Evolutionary conservation across 2,888 invertebrate species (phyloP).

Genomic region (Cylloceria caligata): DNA sequence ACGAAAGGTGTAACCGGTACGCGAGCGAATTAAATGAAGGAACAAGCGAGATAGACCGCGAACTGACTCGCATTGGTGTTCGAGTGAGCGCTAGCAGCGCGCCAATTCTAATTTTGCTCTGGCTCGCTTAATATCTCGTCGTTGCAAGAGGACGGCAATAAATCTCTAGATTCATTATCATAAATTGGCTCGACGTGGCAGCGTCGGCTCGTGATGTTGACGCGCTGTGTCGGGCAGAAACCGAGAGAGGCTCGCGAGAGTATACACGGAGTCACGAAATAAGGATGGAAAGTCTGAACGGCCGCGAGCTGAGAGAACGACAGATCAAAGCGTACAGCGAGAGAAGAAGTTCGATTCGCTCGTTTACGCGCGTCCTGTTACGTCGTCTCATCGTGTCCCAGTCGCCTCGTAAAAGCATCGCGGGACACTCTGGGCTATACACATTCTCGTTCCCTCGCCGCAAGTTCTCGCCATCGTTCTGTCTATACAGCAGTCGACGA

Average conservation of each 20-base stretch:
- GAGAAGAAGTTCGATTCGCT: conserved; percentile 76
- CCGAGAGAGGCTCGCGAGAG: conserved; percentile 17
- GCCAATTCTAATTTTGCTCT: conserved; percentile 81
- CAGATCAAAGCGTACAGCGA: conserved; percentile 77
- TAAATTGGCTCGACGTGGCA: conserved; percentile 79
- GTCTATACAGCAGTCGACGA: conserved; percentile 19
- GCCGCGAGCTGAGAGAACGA: conserved; percentile 68
- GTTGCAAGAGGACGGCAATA: conserved; percentile 79
- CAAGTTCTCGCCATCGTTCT: conserved; percentile 33
- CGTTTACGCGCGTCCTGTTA: conserved; percentile 72
- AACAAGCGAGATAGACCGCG: conserved; percentile 24
- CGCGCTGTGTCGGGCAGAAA: conserved; percentile 62
- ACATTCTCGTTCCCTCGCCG: conserved; percentile 34
- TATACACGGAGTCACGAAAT: conserved; percentile 12
- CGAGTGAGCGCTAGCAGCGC: conserved; percentile 67
- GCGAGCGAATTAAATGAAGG: conserved; percentile 50
- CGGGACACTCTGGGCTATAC: conserved; percentile 27
- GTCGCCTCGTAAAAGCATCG: conserved; percentile 73
- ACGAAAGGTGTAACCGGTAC: conserved; percentile 20
- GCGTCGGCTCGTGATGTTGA: conserved; percentile 74
- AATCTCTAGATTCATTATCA: conserved; percentile 82
- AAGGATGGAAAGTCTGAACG: conserved; percentile 24
- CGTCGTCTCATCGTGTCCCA: conserved; percentile 45
- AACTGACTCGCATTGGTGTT: conserved; percentile 61
- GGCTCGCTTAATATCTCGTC: conserved; percentile 79